phyloP scores from a whole-genome alignment of 2,113 vertebrate genomes.

The Pelusios castaneus region DNA sequence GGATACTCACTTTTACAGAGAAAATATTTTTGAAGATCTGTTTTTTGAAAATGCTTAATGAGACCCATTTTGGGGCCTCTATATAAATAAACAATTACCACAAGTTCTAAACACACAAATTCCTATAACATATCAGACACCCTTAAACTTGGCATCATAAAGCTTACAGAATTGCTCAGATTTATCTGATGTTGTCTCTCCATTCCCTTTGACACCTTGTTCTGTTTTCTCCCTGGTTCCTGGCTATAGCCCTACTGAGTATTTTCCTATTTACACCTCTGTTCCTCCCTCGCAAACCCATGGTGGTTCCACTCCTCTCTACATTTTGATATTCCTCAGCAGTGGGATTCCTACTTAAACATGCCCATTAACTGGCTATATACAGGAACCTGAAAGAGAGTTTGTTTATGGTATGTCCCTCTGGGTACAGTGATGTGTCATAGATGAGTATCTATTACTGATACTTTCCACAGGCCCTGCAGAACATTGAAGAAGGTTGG shows the following conservation, averaged over 20 bases:
- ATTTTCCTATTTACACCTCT: background rate
- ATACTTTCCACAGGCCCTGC: background rate
- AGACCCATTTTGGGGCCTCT: fast-evolving
- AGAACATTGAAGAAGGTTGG: background rate
- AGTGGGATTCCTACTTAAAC: background rate
- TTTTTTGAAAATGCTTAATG: background rate
- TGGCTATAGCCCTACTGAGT: background rate
- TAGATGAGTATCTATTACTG: background rate
- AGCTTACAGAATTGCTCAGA: background rate
- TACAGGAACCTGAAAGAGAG: background rate
- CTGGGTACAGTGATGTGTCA: fast-evolving
- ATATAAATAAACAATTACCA: background rate
- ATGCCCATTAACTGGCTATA: background rate
- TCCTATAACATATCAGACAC: background rate
- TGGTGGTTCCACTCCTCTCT: background rate
- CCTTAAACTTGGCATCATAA: background rate
- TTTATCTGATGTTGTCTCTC: background rate
- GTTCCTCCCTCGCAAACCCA: background rate
- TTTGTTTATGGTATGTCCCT: background rate
- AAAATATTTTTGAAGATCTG: background rate
- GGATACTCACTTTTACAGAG: background rate
- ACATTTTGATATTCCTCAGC: background rate
- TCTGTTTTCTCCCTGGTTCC: background rate
- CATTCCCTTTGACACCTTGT: background rate
- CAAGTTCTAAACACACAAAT: background rate